Evolutionary conservation across 2,888 invertebrate genomes (phyloP), one percentile per base, ranked within the genome.

Genomic region (Dendrolimus houi): DNA sequence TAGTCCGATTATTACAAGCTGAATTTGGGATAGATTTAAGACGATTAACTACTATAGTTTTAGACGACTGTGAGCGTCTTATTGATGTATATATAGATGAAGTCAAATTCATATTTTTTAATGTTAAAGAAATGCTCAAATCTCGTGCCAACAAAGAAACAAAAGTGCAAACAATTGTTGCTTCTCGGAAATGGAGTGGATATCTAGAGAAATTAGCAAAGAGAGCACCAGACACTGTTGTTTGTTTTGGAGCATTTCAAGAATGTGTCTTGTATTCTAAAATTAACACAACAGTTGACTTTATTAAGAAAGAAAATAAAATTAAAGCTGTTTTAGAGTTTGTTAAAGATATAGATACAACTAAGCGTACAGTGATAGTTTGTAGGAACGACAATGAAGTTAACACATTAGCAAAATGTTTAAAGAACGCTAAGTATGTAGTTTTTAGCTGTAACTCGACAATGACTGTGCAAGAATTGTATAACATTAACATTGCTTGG

Each of bases 231-330:
- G 91, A 93, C 68, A 93, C 95, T 0, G 84, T 94, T 1, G 81
- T 96, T 7, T 93, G 94, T 58, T 94, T 96, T 58, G 93, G 94
- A 0, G 94, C 95, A 29, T 93, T 93, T 65, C 91, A 95, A 64
- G 96, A 96, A 81, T 95, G 95, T 55, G 93, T 95, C 0, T 82
- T 96, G 12, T 96, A 95, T 79, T 94, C 93, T 65, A 92, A 75
- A 82, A 91, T 63, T 60, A 84, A 71, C n/a, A 85, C 83, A 13
- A 70, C 79, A 0, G 81, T 87, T 0, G 76, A 76, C 58, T 85
- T 85, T 54, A 74, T 86, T 1, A 75, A 77, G 41, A 78, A 83
- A 9, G 75, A 82, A 2, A 77, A 81, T 3, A 94, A 93, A 77
- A 58, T 81, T 1, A 65, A 79, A 1, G 72, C 74, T 41, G 71